These are phyloP conservation scores for Rhinogobio ventralis DNA, from an alignment of 2,797 vertebrate species.

Conservation along the genomic window DNA sequence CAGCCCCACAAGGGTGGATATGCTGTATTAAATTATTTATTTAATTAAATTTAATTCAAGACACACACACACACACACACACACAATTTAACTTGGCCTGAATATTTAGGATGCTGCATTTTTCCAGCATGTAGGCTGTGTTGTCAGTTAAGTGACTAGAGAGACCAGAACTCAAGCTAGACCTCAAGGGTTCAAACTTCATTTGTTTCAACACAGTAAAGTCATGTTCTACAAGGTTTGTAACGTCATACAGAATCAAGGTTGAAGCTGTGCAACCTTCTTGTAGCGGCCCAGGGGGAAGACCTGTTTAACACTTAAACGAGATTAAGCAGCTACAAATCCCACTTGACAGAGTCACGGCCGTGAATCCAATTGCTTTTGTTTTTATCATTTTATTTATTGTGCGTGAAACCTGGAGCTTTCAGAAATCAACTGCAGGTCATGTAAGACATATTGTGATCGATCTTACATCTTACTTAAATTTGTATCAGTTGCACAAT, in stretches of 20 bases:
- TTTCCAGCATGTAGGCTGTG: background rate
- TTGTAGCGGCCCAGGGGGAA: slow-evolving; percentile 13
- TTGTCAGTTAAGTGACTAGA: background rate
- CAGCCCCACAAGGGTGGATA: background rate
- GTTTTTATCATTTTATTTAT: background rate
- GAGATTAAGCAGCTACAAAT: background rate
- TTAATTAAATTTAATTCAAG: background rate
- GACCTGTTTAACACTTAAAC: slow-evolving; percentile 34
- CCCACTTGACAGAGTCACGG: slow-evolving; percentile 6
- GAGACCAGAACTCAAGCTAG: background rate
- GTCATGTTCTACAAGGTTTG: slow-evolving; percentile 24
- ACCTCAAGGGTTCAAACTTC: slow-evolving; percentile 11
- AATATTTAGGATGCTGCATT: background rate
- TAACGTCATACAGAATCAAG: slow-evolving; percentile 31
- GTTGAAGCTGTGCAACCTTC: slow-evolving; percentile 34
- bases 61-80: background rate
- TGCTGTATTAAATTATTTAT: background rate
- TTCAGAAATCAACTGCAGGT: slow-evolving; percentile 24
- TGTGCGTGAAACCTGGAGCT: background rate
- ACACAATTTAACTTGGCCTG: background rate
- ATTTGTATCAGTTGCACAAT: slow-evolving; percentile 23
- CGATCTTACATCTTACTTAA: background rate
- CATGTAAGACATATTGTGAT: background rate
- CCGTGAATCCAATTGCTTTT: background rate
- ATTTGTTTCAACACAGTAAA: slow-evolving; percentile 35